phyloP scores from a whole-genome alignment of 1,140 invertebrate genomes.

The Leptonema lineaticorne region DNA sequence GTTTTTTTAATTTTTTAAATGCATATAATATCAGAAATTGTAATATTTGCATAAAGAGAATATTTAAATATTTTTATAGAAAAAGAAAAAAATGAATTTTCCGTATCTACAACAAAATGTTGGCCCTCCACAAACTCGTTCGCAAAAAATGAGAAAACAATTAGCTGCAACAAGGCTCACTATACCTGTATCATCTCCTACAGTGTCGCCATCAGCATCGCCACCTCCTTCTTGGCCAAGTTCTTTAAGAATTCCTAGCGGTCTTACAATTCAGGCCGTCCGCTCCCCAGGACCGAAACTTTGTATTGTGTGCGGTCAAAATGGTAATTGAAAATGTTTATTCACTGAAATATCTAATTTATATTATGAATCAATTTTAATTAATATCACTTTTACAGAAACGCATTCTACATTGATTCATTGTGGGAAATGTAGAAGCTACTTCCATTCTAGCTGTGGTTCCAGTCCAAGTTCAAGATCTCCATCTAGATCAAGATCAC shows the following conservation, averaged over 20 bases:
- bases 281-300: slow-evolving; percentile 47
- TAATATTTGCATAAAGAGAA: neutral
- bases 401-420: slow-evolving; percentile 50
- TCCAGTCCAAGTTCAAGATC: slow-evolving; percentile 31
- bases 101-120: slow-evolving; percentile 53
- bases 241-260: slow-evolving; percentile 45
- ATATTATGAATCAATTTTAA: neutral
- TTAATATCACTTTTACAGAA: slow-evolving; percentile 41
- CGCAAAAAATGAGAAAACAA: slow-evolving; percentile 37
- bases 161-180: slow-evolving; percentile 15
- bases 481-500: slow-evolving; percentile 24
- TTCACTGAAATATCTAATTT: neutral
- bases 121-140: slow-evolving; percentile 54
- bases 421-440: slow-evolving; percentile 47
- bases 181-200: neutral
- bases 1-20: neutral
- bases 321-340: slow-evolving; percentile 44
- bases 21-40: neutral
- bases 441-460: slow-evolving; percentile 52
- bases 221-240: slow-evolving; percentile 24
- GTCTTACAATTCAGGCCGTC: slow-evolving; percentile 46
- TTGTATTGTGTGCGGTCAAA: slow-evolving; percentile 52
- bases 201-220: slow-evolving; percentile 20
- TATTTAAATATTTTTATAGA: slow-evolving; percentile 47
- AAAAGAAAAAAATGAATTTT: slow-evolving; percentile 53